Conservation (phyloP, 2,888 invertebrate genomes). For the Callyntrura guangdongensis region DNA sequence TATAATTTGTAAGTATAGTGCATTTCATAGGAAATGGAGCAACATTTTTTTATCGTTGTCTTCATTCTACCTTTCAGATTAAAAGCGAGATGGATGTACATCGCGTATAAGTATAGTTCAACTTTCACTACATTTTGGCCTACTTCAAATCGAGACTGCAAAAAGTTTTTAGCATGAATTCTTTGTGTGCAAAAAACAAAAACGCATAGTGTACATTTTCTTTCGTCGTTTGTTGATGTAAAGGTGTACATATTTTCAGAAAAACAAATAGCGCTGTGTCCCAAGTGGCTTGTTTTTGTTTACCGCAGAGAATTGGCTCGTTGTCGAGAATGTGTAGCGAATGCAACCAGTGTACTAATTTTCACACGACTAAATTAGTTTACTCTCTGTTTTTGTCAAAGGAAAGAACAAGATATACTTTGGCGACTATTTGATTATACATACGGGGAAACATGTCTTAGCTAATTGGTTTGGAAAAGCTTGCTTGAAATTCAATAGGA, state of each 20-base stretch:
- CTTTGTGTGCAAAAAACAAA: too few relatives aligned
- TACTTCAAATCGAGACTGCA: too few relatives aligned
- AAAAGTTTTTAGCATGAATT: too few relatives aligned
- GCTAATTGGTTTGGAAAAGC: constrained; percentile 9
- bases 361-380: background rate
- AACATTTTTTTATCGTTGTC: too few relatives aligned
- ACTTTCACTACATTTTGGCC: too few relatives aligned
- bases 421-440: background rate
- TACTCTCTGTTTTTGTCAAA: background rate
- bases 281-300: background rate
- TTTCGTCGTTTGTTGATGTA: background rate
- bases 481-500: background rate
- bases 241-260: background rate
- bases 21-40: too few relatives aligned
- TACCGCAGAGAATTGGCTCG: constrained; percentile 8
- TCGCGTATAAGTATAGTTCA: too few relatives aligned
- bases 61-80: too few relatives aligned
- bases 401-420: too few relatives aligned
- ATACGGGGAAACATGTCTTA: background rate
- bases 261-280: constrained; percentile 1
- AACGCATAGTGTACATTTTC: background rate
- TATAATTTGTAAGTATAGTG: too few relatives aligned
- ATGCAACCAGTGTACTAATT: background rate
- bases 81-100: too few relatives aligned
- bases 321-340: background rate